A percentile compares a stretch with the other conserved stretches of the same genome.
Evolutionary conservation across 2,113 vertebrate species (phyloP).

Genomic region (Callionymus lyra): DNA sequence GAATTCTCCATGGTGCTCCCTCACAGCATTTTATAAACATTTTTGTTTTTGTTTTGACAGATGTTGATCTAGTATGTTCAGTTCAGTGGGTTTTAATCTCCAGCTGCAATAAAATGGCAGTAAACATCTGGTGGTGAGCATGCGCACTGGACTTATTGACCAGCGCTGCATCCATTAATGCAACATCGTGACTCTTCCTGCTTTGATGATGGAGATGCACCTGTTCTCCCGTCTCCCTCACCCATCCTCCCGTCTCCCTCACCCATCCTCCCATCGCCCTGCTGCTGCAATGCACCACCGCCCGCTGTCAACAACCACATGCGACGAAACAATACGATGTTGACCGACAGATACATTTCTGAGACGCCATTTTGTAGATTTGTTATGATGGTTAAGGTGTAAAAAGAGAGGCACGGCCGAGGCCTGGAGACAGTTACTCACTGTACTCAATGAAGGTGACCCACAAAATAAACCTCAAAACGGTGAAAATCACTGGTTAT

Average conservation of each 20-base stretch:
- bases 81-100: no score
- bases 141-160: neutral
- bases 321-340: neutral
- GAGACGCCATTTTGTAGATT: no score
- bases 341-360: no score
- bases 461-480: constrained; percentile 6
- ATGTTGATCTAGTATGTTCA: no score
- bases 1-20: no score
- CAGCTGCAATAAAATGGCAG: no score
- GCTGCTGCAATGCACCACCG: constrained; percentile 69
- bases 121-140: no score
- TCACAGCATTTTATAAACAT: no score
- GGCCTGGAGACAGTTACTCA: constrained; percentile 15
- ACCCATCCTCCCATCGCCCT: constrained; percentile 19
- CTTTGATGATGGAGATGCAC: constrained; percentile 27
- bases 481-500: neutral
- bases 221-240: constrained; percentile 26
- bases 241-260: constrained; percentile 2
- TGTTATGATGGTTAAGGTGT: no score
- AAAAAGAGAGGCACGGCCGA: constrained; percentile 5
- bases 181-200: constrained; percentile 29
- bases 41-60: no score
- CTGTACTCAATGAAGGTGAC: constrained; percentile 54
- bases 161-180: constrained; percentile 18
- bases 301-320: constrained; percentile 4